Evolutionary conservation across 2,113 vertebrate species (phyloP).

Genomic region (Oryzias celebensis): DNA sequence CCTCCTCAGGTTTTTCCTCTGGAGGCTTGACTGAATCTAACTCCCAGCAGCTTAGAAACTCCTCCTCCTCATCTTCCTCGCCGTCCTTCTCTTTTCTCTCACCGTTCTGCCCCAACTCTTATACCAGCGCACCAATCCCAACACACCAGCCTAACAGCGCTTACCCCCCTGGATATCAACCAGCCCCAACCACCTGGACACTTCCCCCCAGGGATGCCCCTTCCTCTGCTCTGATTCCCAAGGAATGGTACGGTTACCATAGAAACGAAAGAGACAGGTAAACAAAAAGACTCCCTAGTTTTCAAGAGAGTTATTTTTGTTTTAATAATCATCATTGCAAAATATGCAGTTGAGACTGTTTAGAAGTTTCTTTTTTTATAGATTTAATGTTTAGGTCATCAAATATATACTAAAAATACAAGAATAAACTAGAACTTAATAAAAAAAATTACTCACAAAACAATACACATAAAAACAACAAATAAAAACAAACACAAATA

Average conservation of each 20-base stretch:
- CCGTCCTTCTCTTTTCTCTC: constrained; percentile 78
- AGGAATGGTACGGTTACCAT: constrained; percentile 91
- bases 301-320: not conserved
- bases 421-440: too few relatives aligned
- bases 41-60: constrained; percentile 71
- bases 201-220: constrained; percentile 77
- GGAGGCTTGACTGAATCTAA: constrained; percentile 76
- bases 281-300: constrained; percentile 10
- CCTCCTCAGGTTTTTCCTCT: constrained; percentile 51
- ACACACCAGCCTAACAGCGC: constrained; percentile 85
- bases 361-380: too few relatives aligned
- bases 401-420: too few relatives aligned
- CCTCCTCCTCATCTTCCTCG: constrained; percentile 76
- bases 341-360: too few relatives aligned
- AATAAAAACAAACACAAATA: too few relatives aligned
- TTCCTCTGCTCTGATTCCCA: constrained; percentile 85
- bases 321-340: too few relatives aligned
- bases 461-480: too few relatives aligned
- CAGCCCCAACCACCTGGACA: constrained; percentile 84
- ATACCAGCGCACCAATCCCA: constrained; percentile 83
- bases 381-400: too few relatives aligned
- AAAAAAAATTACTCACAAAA: too few relatives aligned
- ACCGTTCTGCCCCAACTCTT: constrained; percentile 82
- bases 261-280: constrained; percentile 91
- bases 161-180: constrained; percentile 87